Conservation (phyloP, 2,113 vertebrate genomes). For the Brevimyrus niger region DNA sequence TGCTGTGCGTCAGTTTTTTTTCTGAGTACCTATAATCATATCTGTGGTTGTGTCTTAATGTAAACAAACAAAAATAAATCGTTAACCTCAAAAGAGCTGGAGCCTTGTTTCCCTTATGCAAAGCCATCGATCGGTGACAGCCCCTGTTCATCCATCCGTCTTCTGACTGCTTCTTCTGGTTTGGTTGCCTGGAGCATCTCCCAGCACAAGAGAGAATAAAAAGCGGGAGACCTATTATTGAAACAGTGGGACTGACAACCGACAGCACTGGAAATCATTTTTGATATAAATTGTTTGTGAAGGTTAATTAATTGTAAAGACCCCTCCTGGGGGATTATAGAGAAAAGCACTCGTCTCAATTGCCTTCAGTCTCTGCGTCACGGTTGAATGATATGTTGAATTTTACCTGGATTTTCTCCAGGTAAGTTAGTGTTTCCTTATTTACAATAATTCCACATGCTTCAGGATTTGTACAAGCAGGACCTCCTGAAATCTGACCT, state of each 20-base stretch:
- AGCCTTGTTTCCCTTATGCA: not conserved
- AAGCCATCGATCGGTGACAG: not conserved
- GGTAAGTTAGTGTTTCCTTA: not conserved
- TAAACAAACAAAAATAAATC: not conserved
- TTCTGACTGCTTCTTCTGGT: not conserved
- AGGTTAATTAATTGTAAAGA: constrained; percentile 4
- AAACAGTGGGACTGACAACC: not conserved
- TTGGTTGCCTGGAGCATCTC: not conserved
- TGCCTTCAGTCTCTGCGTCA: not conserved
- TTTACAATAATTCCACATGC: not conserved
- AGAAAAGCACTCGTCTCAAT: not conserved
- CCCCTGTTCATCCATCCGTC: not conserved
- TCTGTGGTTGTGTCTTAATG: not conserved
- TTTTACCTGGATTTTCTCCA: not conserved
- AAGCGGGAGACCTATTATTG: not conserved
- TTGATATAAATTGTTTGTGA: not conserved
- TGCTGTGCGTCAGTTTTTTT: not conserved
- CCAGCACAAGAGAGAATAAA: not conserved
- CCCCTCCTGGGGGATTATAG: not conserved
- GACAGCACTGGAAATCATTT: not conserved
- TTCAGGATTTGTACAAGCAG: not conserved
- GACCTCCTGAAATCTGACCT: not conserved
- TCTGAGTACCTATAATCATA: not conserved
- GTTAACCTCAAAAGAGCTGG: not conserved
- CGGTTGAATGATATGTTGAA: not conserved